A percentile compares a stretch with the other conserved stretches of the same genome.
Conservation (phyloP, 2,888 invertebrate species). For the Resseliella maxima region DNA sequence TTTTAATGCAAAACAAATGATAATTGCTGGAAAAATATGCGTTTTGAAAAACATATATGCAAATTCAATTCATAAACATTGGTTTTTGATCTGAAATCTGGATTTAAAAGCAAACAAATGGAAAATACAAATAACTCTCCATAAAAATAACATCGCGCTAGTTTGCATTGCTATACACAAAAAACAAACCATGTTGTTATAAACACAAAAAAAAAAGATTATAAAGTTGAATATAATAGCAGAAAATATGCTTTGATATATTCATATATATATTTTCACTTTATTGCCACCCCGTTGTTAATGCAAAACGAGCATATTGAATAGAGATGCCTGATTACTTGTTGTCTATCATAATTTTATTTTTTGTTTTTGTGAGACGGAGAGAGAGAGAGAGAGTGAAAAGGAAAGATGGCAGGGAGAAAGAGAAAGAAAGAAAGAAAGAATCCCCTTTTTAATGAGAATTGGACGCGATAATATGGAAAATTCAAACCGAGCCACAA, state of each 20-base stretch:
- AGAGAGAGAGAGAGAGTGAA: too few species aligned
- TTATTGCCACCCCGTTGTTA: background rate
- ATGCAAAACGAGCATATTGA: slow-evolving; percentile 35
- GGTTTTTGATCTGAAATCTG: background rate
- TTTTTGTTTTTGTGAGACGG: background rate
- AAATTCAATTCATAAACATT: background rate
- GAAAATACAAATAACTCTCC: too few species aligned
- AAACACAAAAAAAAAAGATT: too few species aligned
- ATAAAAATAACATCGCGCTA: too few species aligned
- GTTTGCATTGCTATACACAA: too few species aligned
- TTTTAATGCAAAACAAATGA: slow-evolving; percentile 10
- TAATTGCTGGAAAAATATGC: slow-evolving; percentile 11
- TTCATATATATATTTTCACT: background rate
- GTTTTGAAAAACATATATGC: background rate
- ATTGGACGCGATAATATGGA: background rate
- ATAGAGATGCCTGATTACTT: slow-evolving; percentile 42
- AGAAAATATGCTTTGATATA: too few species aligned
- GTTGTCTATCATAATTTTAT: slow-evolving; percentile 18
- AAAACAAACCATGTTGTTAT: too few species aligned
- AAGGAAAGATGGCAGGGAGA: too few species aligned
- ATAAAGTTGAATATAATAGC: too few species aligned
- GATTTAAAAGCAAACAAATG: too few species aligned
- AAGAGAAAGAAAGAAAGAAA: too few species aligned
- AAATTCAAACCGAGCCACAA: background rate
- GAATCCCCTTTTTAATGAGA: slow-evolving; percentile 31